Conservation (phyloP, 2,113 vertebrate genomes). For the Neomonachus schauinslandi region DNA sequence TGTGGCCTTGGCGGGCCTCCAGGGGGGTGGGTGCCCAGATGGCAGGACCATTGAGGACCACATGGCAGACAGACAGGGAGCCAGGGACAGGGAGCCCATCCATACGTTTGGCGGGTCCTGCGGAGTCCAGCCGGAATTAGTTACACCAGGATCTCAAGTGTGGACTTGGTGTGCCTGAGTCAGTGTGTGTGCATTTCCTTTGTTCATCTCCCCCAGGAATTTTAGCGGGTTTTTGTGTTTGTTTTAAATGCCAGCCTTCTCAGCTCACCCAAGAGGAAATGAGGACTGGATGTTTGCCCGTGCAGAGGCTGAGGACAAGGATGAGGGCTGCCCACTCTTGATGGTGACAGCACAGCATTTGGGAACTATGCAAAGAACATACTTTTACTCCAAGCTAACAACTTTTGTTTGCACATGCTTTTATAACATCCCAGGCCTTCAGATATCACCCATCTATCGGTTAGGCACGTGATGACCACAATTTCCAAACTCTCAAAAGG, state of each 20-base stretch:
- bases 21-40: background rate
- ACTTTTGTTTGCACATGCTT: background rate
- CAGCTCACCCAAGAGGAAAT: background rate
- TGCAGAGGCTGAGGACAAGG: background rate
- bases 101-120: background rate
- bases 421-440: background rate
- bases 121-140: background rate
- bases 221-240: constrained; percentile 43
- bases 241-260: constrained; percentile 52
- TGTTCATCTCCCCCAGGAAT: constrained; percentile 36
- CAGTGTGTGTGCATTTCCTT: background rate
- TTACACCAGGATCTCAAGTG: background rate
- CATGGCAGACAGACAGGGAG: background rate
- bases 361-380: background rate
- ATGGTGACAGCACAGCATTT: background rate
- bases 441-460: accelerated
- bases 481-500: background rate
- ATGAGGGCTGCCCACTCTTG: background rate
- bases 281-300: background rate
- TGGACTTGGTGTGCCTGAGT: background rate
- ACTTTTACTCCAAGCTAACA: background rate
- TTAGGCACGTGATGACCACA: background rate
- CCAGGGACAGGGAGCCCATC: background rate
- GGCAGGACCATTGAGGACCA: background rate
- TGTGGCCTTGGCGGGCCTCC: background rate